Base-by-base conservation (phyloP, 1,140 invertebrate species). In the Tetragnatha versicolor region DNA sequence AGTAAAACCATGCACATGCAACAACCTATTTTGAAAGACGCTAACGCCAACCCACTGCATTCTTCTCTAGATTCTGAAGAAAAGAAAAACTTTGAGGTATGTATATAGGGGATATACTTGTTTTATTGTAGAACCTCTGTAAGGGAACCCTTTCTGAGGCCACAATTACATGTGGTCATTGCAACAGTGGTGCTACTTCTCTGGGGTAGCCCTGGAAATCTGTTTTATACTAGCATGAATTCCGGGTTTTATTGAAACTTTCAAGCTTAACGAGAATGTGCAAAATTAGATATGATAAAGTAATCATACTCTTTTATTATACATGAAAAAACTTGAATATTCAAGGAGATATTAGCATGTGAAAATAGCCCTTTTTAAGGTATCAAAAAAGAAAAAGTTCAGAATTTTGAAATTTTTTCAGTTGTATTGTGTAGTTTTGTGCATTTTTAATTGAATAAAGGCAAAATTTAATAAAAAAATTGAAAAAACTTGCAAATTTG, bases 21-120 rank as follows among this genome's bases (percentile, higher is more conserved):
- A n/a, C 39, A 68, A 25, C 69, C 20, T 29, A 9, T 69, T 31
- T 35, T 79, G 14, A 68, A 68, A 22, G 76, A 79, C 69, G 76
- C 76, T 10, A 79, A 79, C 60, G 76, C 76, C 20, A 79, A 79
- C 49, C 49, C 63, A 25, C 47, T 79, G n/a, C 49, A 69, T 37
- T 66, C 33, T 53, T 39, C 47, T 75, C 63, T 35, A 10, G 49
- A 63, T 39, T 12, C 37, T 10, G 76, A 47, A 10, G 39, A 45
- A 31, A 49, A 39, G 9, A 66, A 77, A 42, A 53, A 33, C 14
- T 27, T 45, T 12, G 31, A 68, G 14, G 75, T 68, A 58, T 63
- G 72, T 37, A 20, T 14, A n/a, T n/a, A n/a, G n/a, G n/a, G n/a
- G n/a, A n/a, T n/a, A n/a, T n/a, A n/a, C n/a, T n/a, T n/a, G n/a